A percentile compares a stretch with the other conserved stretches of the same genome.
Evolutionary conservation across 2,113 vertebrate genomes (phyloP).

Genomic region (Arvicanthis niloticus): DNA sequence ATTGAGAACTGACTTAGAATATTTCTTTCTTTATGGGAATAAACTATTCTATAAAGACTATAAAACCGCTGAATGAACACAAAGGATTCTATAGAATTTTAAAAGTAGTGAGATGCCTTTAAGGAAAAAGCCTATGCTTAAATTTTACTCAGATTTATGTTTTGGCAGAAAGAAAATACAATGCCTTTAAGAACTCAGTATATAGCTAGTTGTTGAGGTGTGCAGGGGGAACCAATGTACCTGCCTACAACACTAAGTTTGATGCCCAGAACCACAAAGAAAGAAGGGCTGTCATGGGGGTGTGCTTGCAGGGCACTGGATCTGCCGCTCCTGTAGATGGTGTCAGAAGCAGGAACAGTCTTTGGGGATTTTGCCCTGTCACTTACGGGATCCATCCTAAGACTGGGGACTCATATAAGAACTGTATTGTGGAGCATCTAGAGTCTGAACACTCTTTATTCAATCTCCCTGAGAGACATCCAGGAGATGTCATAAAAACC

Average conservation of each 20-base stretch:
- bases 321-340: not conserved
- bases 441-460: not conserved
- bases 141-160: conserved; percentile 47
- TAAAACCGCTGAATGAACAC: not conserved
- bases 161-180: conserved; percentile 34
- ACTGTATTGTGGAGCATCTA: not conserved
- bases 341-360: not conserved
- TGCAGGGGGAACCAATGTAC: not conserved
- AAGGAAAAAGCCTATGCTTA: not conserved
- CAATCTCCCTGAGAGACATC: not conserved
- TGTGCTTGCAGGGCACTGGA: not conserved
- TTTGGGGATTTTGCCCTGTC: not conserved
- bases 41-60: conserved; percentile 3
- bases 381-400: not conserved
- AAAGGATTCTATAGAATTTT: not conserved
- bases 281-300: no score
- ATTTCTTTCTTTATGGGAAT: conserved; percentile 29
- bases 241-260: not conserved
- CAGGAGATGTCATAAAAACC: not conserved
- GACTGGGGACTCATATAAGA: not conserved
- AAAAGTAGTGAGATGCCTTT: conserved; percentile 32
- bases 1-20: not conserved
- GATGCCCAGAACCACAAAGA: not conserved
- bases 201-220: not conserved
- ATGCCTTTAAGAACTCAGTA: conserved; percentile 7